Evolutionary conservation across 2,888 invertebrate genomes (phyloP), one percentile per base, ranked within the genome.

Genomic region (Leucozona laternaria): DNA sequence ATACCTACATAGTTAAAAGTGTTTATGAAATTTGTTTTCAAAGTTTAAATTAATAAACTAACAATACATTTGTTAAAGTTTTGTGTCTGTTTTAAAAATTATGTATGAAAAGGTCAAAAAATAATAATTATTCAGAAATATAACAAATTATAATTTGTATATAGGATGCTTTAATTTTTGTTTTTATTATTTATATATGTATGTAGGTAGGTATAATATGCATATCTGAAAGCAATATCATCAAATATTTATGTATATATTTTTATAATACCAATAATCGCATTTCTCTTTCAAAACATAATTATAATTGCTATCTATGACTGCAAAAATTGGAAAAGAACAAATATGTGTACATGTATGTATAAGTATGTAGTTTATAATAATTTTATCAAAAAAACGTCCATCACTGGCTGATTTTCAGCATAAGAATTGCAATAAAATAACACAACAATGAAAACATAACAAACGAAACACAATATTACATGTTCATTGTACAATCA

Each of bases 191-290:
- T 66, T 53, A 20, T 79, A 71, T 72, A 72, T 77, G 60, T 85
- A 80, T 85, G 80, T 85, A 85, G 76, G 68, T 85, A 72, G 72
- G 76, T 85, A 85, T 25, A 70, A 72, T 84, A 72, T 77, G 85
- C 77, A 77, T 77, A 81, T 84, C 79, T 76, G 71, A 84, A 76
- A 71, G 79, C 76, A 75, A 76, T 84, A 75, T 53, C 75, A 84
- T 75, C 83, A 84, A 84, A 79, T 76, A 68, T 79, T 68, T 68
- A 73, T 68, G 70, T 75, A 73, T 82, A 15, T 15, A 45, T 48
- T 17, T 79, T 53, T 80, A 75, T 70, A 71, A 75, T 83, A 79
- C 68, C 43, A 64, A 57, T 75, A 37, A 79, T 64, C 58, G 75
- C 79, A 84, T 64, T 84, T 79, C 75, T 66, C 71, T 72, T 81